Evolutionary conservation across 2,888 invertebrate genomes (phyloP), one percentile per base, ranked within the genome.

Genomic region (Ornithoptera priamus): DNA sequence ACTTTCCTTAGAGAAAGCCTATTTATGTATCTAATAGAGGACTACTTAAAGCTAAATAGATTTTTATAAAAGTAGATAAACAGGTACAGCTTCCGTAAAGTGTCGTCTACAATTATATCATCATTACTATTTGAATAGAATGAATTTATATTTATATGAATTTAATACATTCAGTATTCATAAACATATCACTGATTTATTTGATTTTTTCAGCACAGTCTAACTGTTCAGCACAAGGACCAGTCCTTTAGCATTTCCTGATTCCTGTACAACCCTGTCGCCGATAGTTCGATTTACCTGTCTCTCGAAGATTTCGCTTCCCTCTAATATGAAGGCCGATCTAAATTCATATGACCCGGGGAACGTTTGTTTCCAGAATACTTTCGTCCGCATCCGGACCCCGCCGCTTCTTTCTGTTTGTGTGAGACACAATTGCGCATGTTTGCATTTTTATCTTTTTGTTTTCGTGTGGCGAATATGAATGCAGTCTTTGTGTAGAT

Each of bases 381-480:
- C 84, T 83, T 84, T 83, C 79, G 64, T 70, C 64, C 70, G 59
- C 60, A 70, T 67, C 63, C 61, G 67, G 67, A 67, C 66, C 58
- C 64, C 39, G 69, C 58, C 50, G 67, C 70, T 81, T 82, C 81
- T 77, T 81, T 82, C 81, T 77, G 83, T 87, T 87, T 88, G 87
- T 87, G 85, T 85, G 88, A 87, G 89, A 88, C 88, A 87, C 87
- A 89, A 91, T 90, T 89, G 90, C 84, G 82, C 85, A 81, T 89
- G 89, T 92, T 91, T 90, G 90, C 91, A 90, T 90, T 90, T 91
- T 90, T 90, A 90, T 90, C 84, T 87, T 87, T 86, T 89, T 89
- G 87, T 89, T 90, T 90, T 91, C 88, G 89, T 88, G 89, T 85
- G 85, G 83, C 84, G 89, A 90, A 91, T 90, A 88, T 86, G 86